These are phyloP conservation scores for Tenthredo livida DNA, from an alignment of 2,888 invertebrate genomes.

Conservation along the genomic window DNA sequence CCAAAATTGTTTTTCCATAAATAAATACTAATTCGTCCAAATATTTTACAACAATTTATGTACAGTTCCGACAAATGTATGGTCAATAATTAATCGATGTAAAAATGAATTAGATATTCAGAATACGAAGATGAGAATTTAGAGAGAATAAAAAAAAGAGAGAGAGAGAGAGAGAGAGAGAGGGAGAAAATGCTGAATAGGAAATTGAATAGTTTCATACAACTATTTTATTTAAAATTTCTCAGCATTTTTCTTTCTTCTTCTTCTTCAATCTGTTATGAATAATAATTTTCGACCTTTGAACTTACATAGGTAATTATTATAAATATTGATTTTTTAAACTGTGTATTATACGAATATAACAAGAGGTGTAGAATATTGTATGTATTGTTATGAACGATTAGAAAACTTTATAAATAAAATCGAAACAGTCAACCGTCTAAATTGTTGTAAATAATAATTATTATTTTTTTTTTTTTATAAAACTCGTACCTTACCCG, in stretches of 20 bases:
- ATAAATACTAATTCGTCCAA: constrained; percentile 40
- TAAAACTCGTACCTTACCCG: not conserved
- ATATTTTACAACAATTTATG: constrained; percentile 25
- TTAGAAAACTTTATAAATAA: constrained; percentile 13
- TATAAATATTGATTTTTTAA: not conserved
- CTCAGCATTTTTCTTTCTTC: not conserved
- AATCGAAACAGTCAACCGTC: constrained; percentile 14
- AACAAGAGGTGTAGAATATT: not conserved
- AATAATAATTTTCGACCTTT: not conserved
- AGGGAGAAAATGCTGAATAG: not conserved
- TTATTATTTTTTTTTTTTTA: too few species aligned
- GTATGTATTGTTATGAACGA: constrained; percentile 25
- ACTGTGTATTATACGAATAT: not conserved
- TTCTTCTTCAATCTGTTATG: not conserved
- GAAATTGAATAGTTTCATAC: not conserved
- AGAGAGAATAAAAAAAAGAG: not conserved
- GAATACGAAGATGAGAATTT: not conserved
- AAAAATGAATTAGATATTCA: not conserved
- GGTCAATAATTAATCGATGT: not conserved
- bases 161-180: not conserved
- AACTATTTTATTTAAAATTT: not conserved
- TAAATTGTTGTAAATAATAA: not conserved
- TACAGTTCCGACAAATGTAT: constrained; percentile 15
- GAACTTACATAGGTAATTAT: not conserved
- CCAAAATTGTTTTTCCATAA: not conserved